Percentiles rank a stretch among this genome's conserved stretches.
These are phyloP conservation scores for Podarcis muralis DNA, from an alignment of 2,113 vertebrate species.

Conservation along the genomic window DNA sequence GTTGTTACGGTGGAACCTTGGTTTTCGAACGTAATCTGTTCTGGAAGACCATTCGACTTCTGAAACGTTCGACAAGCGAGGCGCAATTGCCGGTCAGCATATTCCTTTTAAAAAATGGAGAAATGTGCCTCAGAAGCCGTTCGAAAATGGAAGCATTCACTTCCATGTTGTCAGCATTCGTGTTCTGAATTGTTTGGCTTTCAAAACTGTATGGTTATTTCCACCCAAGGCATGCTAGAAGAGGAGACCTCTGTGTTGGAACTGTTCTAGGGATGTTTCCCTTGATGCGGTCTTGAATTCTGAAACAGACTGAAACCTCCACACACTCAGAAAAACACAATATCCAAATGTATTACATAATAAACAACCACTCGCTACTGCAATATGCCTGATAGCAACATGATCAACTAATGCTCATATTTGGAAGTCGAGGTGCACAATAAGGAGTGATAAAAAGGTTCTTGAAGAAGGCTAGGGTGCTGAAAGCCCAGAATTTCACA, in stretches of 20 bases:
- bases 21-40: no score
- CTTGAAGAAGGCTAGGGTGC: background rate
- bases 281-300: background rate
- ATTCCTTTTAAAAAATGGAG: no score
- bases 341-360: background rate
- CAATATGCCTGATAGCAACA: background rate
- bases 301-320: background rate
- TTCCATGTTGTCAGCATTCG: no score
- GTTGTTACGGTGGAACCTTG: no score
- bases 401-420: background rate
- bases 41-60: no score
- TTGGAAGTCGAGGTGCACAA: background rate
- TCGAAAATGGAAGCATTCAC: no score
- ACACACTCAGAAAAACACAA: background rate
- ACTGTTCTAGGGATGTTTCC: background rate
- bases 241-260: background rate
- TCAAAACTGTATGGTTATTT: no score
- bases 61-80: no score
- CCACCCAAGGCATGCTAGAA: background rate
- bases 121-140: no score
- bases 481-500: no score
- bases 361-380: background rate
- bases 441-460: background rate
- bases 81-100: no score
- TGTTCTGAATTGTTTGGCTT: no score